Conservation (phyloP, 2,113 vertebrate species). For the Pluvialis apricaria region DNA sequence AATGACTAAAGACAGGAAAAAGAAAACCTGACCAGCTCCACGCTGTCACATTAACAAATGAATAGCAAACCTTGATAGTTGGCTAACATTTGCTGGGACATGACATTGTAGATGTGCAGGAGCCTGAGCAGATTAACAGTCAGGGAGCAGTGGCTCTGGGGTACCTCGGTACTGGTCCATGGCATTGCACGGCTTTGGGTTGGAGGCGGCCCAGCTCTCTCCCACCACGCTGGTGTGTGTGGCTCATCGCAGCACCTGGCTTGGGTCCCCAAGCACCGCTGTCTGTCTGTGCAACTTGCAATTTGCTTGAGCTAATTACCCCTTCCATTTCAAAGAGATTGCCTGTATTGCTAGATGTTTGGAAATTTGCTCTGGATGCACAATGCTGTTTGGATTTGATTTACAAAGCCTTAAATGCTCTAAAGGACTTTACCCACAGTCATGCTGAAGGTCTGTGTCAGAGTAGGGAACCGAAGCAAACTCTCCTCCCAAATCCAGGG, state of each 20-base stretch:
- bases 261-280: neutral
- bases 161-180: neutral
- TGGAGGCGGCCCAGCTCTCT: neutral
- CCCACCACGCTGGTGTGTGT: no score
- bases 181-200: neutral
- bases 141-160: neutral
- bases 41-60: neutral
- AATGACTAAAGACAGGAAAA: neutral
- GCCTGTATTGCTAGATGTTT: neutral
- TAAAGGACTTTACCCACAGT: neutral
- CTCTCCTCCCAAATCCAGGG: neutral
- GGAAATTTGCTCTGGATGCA: neutral
- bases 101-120: neutral
- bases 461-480: neutral
- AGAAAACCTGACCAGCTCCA: neutral
- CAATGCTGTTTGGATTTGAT: neutral
- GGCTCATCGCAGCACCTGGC: rapidly evolving
- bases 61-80: neutral
- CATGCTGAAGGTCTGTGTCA: neutral
- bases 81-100: neutral
- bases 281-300: neutral
- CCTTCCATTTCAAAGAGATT: neutral
- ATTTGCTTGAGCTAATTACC: neutral
- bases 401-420: neutral
- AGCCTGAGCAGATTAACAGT: neutral